Evolutionary conservation across 2,888 invertebrate species (phyloP).

Genomic region (Seira musarum): DNA sequence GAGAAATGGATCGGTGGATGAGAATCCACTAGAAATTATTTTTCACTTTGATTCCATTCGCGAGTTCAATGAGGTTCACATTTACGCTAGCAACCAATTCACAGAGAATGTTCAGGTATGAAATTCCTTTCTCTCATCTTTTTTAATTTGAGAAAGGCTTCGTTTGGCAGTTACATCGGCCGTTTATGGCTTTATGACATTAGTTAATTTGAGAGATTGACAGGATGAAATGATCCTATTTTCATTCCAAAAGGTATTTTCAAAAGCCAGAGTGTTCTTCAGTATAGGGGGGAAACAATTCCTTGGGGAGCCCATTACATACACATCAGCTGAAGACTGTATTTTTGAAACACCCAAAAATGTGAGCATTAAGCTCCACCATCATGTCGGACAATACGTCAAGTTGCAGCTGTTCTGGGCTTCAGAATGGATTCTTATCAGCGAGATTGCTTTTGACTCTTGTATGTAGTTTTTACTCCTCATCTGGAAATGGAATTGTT

Average conservation of each 20-base stretch:
- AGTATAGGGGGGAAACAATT: slow-evolving; percentile 86
- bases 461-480: no score
- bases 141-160: no score
- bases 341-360: slow-evolving; percentile 87
- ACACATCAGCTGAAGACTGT: slow-evolving; percentile 80
- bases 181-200: no score
- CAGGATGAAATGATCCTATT: slow-evolving; percentile 44
- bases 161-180: no score
- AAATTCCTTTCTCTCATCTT: no score
- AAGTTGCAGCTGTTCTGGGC: slow-evolving; percentile 85
- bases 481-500: no score
- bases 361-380: slow-evolving; percentile 85
- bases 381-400: slow-evolving; percentile 86
- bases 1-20: no score
- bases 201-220: slow-evolving; percentile 45
- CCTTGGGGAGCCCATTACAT: slow-evolving; percentile 83
- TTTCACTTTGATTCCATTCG: slow-evolving; percentile 91
- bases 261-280: slow-evolving; percentile 85
- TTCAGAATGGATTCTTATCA: slow-evolving; percentile 89
- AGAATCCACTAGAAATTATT: slow-evolving; percentile 79
- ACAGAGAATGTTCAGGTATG: slow-evolving; percentile 86
- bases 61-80: slow-evolving; percentile 87
- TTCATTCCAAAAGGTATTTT: slow-evolving; percentile 79
- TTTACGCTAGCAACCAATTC: slow-evolving; percentile 90
- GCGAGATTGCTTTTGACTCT: slow-evolving; percentile 90